A percentile compares a stretch with the other conserved stretches of the same genome.
Evolutionary conservation across 2,888 invertebrate genomes (phyloP).

Genomic region (Polia nebulosa): DNA sequence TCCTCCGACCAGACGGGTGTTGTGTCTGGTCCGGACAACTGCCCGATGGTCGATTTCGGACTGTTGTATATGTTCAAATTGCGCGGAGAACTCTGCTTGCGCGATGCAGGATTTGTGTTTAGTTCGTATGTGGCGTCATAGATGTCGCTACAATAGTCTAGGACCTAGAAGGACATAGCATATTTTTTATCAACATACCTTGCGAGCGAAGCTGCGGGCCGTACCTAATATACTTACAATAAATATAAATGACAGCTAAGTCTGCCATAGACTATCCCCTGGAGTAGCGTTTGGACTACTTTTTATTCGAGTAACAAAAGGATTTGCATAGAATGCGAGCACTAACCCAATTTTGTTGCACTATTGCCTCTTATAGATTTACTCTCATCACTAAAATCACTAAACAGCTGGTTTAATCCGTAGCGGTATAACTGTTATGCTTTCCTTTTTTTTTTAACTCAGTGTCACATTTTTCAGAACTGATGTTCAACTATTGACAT

Average conservation of each 20-base stretch:
- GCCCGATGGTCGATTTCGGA: too few relatives aligned
- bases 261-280: background rate
- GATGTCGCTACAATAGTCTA: too few relatives aligned
- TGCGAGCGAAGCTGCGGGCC: background rate
- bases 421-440: background rate
- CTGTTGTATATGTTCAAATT: too few relatives aligned
- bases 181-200: too few relatives aligned
- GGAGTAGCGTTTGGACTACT: background rate
- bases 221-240: background rate
- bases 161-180: too few relatives aligned
- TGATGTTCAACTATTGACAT: background rate
- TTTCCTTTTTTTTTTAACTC: background rate
- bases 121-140: too few relatives aligned
- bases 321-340: background rate
- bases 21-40: too few relatives aligned
- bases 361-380: background rate
- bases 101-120: too few relatives aligned
- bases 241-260: background rate
- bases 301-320: background rate
- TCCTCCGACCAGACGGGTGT: too few relatives aligned
- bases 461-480: background rate
- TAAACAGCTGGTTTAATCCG: background rate
- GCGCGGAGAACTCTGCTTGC: too few relatives aligned
- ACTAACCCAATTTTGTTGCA: background rate
- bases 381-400: constrained; percentile 1